Evolutionary conservation across 2,797 vertebrate species (phyloP), one percentile per base, ranked within the genome.

Genomic region (Neosilurus mollespiculum): DNA sequence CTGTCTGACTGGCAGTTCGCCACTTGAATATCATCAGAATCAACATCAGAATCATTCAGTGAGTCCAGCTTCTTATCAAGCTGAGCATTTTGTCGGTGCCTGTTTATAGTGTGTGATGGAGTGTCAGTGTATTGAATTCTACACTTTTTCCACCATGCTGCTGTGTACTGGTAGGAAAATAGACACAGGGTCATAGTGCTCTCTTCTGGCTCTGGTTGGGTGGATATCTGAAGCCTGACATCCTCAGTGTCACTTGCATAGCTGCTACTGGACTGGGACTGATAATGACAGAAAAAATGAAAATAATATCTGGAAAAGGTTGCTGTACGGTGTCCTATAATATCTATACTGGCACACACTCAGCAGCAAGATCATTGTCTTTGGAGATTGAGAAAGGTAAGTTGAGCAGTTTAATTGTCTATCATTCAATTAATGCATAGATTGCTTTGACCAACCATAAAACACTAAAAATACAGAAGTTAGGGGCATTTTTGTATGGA

Each of bases 61-160:
- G 12, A 58, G 59, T 83, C 78, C 58, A 82, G 12, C n/a, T 65
- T 81, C 1, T 75, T 69, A 24, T 51, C 67, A 15, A 86, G 0
- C 22, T 7, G 78, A 78, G 77, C 86, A 9, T 62, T 66, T n/a
- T 70, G 66, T 82, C 76, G 51, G 64, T 30, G 80, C 76, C 20
- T 73, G 83, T 82, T 24, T 37, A 49, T 49, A 15, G 79, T 18
- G 12, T 71, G 34, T 20, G 83, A 71, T 65, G 43, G 37, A 24
- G 82, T 10, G 12, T 10, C 51, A 43, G 73, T 43, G 49, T 83
- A 84, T 14, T 22, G 49, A 30, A 81, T 59, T 18, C n/a, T 53
- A 16, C 59, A 83, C 72, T 84, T 88, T 49, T 87, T 88, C 87
- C 86, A 87, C 80, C 83, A 88, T 24, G 84, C 61, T 64, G 77